Evolutionary conservation across 2,797 vertebrate species (phyloP), one percentile per base, ranked within the genome.

Genomic region (Dallia pectoralis): DNA sequence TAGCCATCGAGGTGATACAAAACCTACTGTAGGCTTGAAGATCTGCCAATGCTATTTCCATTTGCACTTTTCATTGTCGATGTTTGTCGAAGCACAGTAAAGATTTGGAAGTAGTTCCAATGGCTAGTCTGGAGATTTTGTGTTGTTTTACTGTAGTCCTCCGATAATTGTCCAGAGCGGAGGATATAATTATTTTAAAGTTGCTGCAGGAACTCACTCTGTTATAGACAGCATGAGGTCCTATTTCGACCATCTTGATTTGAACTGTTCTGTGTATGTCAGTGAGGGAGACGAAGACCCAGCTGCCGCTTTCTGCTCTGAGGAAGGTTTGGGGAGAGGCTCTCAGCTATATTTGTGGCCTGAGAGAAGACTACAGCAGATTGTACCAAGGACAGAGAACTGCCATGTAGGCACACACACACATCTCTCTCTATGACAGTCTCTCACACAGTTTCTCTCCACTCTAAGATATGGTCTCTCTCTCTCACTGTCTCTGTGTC

Each of bases 301-400:
- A 97, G 74, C 93, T 98, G 67, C 96, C 98, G 0, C 80, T 98
- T 79, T 87, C 93, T 80, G 91, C 96, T 40, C 93, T 99, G 71
- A 96, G 95, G 75, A 99, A 97, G 86, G 97, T 98, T 1, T 99
- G 97, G 97, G 97, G 96, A 1, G 97, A 99, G 83, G 98, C 98
- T 1, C 95, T 99, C 70, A 96, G 97, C 87, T 99, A 99, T 51
- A 92, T 99, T 65, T 98, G 96, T 65, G 97, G 98, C 33, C 93
- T 99, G 27, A 97, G 96, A 87, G 97, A 99, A 78, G 97, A 99
- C 84, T 99, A 99, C 66, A 93, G 95, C 80, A 95, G 95, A 25
- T 94, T 99, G 5, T 99, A 96, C 83, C 96, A 97, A 88, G 98
- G 98, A 53, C 97, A 99, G 81, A 94, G 96, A 84, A 96, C 98